Base-by-base conservation (phyloP, 2,888 invertebrate species). In the Resseliella maxima region DNA sequence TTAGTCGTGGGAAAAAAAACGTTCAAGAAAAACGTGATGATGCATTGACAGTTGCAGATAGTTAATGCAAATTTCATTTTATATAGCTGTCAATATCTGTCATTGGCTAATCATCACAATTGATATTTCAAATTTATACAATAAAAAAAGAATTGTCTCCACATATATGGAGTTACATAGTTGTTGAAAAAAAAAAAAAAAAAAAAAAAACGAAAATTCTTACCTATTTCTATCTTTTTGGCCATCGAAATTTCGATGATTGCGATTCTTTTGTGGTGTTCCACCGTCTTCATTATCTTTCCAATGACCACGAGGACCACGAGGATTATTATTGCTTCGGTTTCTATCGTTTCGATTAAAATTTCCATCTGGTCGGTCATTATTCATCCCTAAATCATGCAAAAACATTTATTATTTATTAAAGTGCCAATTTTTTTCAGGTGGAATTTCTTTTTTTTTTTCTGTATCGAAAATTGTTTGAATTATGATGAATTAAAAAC, bases 281-380 rank as follows among this genome's bases (percentile, higher is more conserved):
- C 83, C 50, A 59, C 83, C 38, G 31, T 86, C 86, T 35, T 86
- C 86, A 50, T 85, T 85, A 46, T 86, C 86, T 35, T 54, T 86
- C 59, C 64, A 81, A 85, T 85, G 41, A 12, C 31, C 27, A 21
- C 85, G 41, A 0, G 83, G 83, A 1, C 83, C 83, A 0, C 83
- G 83, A n/a, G 36, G 83, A 85, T 45, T 85, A 1, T 24, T 85
- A 85, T 85, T 85, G 31, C 85, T 41, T 45, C 85, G 83, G 24
- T 83, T 36, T 36, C 83, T 38, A 38, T 83, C 83, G 24, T 83
- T 83, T n/a, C 83, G 36, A 83, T 83, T 83, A 38, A 83, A 83
- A 38, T 83, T 83, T 36, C 83, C 83, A n/a, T 83, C 83, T 41
- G 83, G 64, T 54, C 87, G 35, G 24, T 86, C 87, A 31, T 86